Conservation (phyloP, 2,113 vertebrate genomes). For the Crotalus viridis region DNA sequence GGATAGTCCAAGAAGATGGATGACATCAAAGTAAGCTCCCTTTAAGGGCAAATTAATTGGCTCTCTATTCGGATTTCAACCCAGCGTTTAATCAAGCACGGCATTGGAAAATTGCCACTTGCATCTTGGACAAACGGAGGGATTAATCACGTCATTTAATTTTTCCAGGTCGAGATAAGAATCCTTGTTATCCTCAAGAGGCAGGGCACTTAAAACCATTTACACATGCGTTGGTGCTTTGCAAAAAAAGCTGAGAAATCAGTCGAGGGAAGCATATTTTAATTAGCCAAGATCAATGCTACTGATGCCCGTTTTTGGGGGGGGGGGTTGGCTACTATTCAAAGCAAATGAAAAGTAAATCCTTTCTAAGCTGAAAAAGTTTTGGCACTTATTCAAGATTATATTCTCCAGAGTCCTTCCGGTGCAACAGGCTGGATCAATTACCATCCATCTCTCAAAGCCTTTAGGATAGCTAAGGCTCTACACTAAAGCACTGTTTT, state of each 20-base stretch:
- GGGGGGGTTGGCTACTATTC: not conserved
- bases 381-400: not conserved
- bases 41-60: not conserved
- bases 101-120: not conserved
- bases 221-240: not conserved
- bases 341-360: not conserved
- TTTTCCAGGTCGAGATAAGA: not conserved
- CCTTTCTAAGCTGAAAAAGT: not conserved
- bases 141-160: not conserved
- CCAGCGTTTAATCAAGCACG: not conserved
- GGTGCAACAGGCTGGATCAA: not conserved
- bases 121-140: not conserved
- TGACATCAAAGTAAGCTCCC: too few relatives aligned
- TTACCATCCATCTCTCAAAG: not conserved
- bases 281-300: not conserved
- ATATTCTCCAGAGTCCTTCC: not conserved
- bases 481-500: not conserved
- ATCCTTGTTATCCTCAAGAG: not conserved
- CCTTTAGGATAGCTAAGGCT: not conserved
- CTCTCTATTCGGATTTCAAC: not conserved
- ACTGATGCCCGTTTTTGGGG: accelerated
- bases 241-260: not conserved
- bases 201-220: not conserved
- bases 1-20: not conserved
- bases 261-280: not conserved